Percentiles rank a stretch among this genome's conserved stretches.
phyloP scores from a whole-genome alignment of 2,888 invertebrate genomes.

The Agapetus fuscipes region DNA sequence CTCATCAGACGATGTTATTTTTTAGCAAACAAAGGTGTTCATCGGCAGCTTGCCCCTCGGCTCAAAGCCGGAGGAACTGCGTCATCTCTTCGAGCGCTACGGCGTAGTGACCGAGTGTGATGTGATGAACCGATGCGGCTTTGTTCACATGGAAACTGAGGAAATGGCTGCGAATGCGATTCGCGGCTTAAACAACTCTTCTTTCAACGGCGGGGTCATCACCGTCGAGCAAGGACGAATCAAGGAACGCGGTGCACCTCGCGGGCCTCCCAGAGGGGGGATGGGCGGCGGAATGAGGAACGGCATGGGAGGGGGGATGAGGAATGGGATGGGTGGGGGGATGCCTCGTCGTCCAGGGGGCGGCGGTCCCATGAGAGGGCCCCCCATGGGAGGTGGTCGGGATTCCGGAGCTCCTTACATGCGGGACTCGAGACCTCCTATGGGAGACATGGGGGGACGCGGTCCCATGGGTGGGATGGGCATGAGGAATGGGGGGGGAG shows the following conservation, averaged over 20 bases:
- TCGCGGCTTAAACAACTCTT: constrained; percentile 66
- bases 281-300: constrained; percentile 25
- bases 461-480: constrained; percentile 42
- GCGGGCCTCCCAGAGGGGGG: constrained; percentile 23
- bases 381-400: constrained; percentile 29
- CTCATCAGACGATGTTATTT: constrained; percentile 17
- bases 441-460: constrained; percentile 23
- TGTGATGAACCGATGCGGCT: constrained; percentile 89
- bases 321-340: constrained; percentile 31
- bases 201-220: constrained; percentile 75
- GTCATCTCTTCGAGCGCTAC: constrained; percentile 74
- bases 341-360: constrained; percentile 24
- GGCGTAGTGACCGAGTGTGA: constrained; percentile 89
- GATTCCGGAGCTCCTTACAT: constrained; percentile 34
- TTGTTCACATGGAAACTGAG: constrained; percentile 81
- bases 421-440: constrained; percentile 31
- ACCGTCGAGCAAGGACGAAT: constrained; percentile 77
- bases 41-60: constrained; percentile 85
- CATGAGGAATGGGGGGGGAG: constrained; percentile 26
- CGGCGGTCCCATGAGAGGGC: constrained; percentile 32
- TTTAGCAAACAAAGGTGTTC: constrained; percentile 78
- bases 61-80: constrained; percentile 72
- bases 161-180: constrained; percentile 77
- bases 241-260: constrained; percentile 55
- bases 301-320: constrained; percentile 24